Percentiles rank a stretch among this genome's conserved stretches.
These are phyloP conservation scores for Arion vulgaris DNA, from an alignment of 1,140 invertebrate genomes.

Conservation along the genomic window DNA sequence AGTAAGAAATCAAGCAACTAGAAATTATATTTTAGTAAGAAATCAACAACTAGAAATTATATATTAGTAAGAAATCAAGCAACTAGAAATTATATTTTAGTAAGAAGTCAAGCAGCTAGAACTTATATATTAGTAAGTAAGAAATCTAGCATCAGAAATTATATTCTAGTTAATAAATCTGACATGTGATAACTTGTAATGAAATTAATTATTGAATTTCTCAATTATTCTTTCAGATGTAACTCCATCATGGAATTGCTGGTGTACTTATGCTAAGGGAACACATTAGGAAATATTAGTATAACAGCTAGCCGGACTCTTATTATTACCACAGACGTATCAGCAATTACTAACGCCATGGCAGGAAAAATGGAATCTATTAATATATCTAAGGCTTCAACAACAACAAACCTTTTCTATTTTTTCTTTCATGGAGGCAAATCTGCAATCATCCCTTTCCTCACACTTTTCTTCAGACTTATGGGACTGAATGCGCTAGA, in stretches of 20 bases:
- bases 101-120: too few relatives aligned
- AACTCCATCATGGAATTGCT: not conserved
- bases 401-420: slow-evolving; percentile 64
- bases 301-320: not conserved
- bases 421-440: slow-evolving; percentile 67
- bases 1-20: too few relatives aligned
- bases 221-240: not conserved
- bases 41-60: too few relatives aligned
- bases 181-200: too few relatives aligned
- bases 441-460: slow-evolving; percentile 66
- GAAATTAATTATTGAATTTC: not conserved
- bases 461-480: slow-evolving; percentile 65
- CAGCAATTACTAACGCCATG: not conserved
- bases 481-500: slow-evolving; percentile 64
- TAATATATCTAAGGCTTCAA: slow-evolving; percentile 59
- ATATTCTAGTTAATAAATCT: too few relatives aligned
- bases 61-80: too few relatives aligned
- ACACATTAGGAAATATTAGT: not conserved
- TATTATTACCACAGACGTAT: not conserved
- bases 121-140: too few relatives aligned
- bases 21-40: too few relatives aligned
- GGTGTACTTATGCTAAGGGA: not conserved
- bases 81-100: too few relatives aligned
- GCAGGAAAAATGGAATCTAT: slow-evolving; percentile 49
- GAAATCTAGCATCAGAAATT: too few relatives aligned